Evolutionary conservation across 2,797 vertebrate genomes (phyloP).

Genomic region (Trematomus bernacchii): DNA sequence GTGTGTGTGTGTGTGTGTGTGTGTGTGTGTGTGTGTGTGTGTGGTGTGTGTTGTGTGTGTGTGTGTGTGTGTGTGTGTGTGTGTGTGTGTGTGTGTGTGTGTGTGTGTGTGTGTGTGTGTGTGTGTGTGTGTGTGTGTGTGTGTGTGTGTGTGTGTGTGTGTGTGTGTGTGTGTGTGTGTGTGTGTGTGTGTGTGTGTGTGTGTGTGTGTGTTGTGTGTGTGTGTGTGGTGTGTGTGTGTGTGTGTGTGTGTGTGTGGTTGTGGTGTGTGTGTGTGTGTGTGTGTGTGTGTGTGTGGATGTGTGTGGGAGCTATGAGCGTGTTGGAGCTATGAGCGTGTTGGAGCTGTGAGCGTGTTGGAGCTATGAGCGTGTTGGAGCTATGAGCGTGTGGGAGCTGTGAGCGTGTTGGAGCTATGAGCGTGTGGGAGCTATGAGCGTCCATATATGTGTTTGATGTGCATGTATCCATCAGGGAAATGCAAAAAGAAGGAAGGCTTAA

Average conservation of each 20-base stretch:
- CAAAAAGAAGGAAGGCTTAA: constrained; percentile 50
- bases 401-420: too few species aligned
- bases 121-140: neutral
- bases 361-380: too few species aligned
- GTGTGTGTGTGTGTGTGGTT: constrained; percentile 6
- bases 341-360: neutral
- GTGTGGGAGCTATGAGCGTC: neutral
- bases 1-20: constrained; percentile 10
- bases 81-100: neutral
- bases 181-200: neutral
- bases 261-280: constrained; percentile 3
- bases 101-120: constrained; percentile 3
- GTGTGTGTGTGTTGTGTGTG: too few species aligned
- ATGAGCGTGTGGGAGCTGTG: too few species aligned
- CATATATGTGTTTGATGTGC: constrained; percentile 28
- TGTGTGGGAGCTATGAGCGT: too few species aligned
- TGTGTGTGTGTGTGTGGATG: neutral
- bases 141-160: constrained; percentile 2
- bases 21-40: too few species aligned
- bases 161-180: neutral
- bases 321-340: too few species aligned
- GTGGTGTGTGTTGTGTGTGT: neutral
- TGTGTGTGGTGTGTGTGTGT: neutral
- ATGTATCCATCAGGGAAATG: constrained; percentile 59
- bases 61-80: too few species aligned